These are phyloP conservation scores for Apostichopus californicus DNA, from an alignment of 35 echinoderm and acorn worm genomes.

Conservation along the genomic window DNA sequence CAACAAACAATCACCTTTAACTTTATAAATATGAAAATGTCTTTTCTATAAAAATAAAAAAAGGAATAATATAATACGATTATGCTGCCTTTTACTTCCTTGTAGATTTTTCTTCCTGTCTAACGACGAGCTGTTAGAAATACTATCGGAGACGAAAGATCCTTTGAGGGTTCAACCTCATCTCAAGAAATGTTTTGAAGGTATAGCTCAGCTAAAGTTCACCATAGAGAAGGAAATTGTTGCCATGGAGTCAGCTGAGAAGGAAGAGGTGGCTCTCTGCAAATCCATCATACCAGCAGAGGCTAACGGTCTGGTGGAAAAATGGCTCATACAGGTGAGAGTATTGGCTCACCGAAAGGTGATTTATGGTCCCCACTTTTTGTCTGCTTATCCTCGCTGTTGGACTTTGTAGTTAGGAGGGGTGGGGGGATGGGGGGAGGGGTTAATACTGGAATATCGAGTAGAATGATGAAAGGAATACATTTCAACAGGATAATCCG, in stretches of 20 bases:
- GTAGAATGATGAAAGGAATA: no score
- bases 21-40: no score
- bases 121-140: conserved; percentile 96
- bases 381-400: no score
- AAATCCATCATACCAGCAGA: conserved; percentile 88
- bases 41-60: no score
- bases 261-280: conserved; percentile 78
- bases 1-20: no score
- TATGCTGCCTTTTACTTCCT: no score
- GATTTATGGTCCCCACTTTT: no score
- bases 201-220: conserved; percentile 91
- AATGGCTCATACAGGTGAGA: conserved; percentile 95
- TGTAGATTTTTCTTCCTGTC: conserved; percentile 97
- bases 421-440: no score
- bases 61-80: no score
- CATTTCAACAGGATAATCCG: no score
- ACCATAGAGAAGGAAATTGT: conserved; percentile 90
- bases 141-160: conserved; percentile 98
- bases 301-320: conserved; percentile 95
- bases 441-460: no score
- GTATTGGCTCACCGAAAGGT: neutral
- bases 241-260: conserved; percentile 98
- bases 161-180: conserved; percentile 94
- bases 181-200: conserved; percentile 99
- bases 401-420: no score